Evolutionary conservation across 2,797 vertebrate genomes (phyloP), one percentile per base, ranked within the genome.

Genomic region (Acanthis flammea): DNA sequence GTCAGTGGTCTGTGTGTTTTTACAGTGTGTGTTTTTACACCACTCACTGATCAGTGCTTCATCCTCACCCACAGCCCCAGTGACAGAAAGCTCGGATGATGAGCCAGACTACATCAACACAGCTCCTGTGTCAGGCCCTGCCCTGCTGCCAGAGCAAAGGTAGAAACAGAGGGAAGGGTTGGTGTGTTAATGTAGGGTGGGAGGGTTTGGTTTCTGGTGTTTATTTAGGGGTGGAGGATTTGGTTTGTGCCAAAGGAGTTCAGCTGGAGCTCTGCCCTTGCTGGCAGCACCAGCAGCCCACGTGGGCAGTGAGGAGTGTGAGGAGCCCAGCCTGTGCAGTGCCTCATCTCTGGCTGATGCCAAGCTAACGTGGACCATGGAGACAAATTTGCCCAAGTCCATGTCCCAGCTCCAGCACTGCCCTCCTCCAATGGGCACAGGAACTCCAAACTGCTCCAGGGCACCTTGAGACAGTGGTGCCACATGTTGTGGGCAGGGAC

Each of bases 81-180:
- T 41, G 71, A 5, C 27, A 12, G 97, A 88, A 37, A 96, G 89
- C 76, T n/a, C 7, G 0, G 95, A 97, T 0, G 97, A 98, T 3
- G 97, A 98, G n/a, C 97, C 96, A 0, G 98, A 98, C 63, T 98
- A 98, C 0, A 70, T 98, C 73, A 98, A 98, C 6, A 15, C 90
- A 1, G 83, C 22, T 65, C 72, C 91, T 19, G 19, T 2, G 2
- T 14, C 72, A 63, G 93, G 58, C 28, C 21, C 35, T 74, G 54
- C 27, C 66, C 54, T 12, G 21, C 75, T 66, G 33, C 8, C 70
- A 41, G 53, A 92, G 75, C 48, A 31, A 60, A 95, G 92, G 92
- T 92, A 90, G 75, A 19, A 41, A 5, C 23, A 42, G 14, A 82
- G 31, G 10, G 25, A 71, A 55, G 6, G 25, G 22, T 2, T 14